These are phyloP conservation scores for Deroplatys truncata DNA, from an alignment of 2,888 invertebrate species.

Conservation along the genomic window DNA sequence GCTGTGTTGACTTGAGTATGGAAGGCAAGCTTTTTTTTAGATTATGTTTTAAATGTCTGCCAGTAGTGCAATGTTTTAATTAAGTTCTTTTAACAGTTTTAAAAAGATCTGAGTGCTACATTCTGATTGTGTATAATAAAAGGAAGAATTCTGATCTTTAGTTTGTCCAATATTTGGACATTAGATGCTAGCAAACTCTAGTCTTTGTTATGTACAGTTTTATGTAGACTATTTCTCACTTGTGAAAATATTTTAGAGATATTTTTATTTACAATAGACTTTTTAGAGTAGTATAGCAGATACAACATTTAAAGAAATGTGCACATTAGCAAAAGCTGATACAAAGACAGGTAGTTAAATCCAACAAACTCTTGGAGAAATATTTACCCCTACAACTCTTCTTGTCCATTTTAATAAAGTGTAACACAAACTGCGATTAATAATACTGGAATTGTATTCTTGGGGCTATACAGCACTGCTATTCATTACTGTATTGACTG, in stretches of 20 bases:
- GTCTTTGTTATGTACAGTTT: background rate
- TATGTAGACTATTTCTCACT: background rate
- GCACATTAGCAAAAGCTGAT: background rate
- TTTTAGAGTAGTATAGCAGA: background rate
- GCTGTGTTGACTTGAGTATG: background rate
- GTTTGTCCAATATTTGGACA: background rate
- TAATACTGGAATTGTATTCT: too few species aligned
- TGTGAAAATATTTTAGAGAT: background rate
- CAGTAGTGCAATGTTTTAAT: background rate
- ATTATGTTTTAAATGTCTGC: background rate
- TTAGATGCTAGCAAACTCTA: background rate
- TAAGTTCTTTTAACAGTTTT: background rate
- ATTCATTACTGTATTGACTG: too few species aligned
- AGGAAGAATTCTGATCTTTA: background rate
- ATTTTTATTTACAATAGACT: background rate
- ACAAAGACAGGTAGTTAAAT: background rate
- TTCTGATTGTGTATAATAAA: background rate
- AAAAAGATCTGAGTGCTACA: background rate
- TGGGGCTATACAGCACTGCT: too few species aligned
- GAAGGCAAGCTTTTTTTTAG: background rate
- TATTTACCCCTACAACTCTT: too few species aligned
- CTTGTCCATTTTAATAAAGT: too few species aligned
- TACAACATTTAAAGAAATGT: background rate
- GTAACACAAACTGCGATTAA: too few species aligned
- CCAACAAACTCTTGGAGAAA: too few species aligned